Evolutionary conservation across 53 echinoderm and acorn worm genomes (phyloP), one percentile per base, ranked within the genome.

Genomic region (Stichopus horrens): DNA sequence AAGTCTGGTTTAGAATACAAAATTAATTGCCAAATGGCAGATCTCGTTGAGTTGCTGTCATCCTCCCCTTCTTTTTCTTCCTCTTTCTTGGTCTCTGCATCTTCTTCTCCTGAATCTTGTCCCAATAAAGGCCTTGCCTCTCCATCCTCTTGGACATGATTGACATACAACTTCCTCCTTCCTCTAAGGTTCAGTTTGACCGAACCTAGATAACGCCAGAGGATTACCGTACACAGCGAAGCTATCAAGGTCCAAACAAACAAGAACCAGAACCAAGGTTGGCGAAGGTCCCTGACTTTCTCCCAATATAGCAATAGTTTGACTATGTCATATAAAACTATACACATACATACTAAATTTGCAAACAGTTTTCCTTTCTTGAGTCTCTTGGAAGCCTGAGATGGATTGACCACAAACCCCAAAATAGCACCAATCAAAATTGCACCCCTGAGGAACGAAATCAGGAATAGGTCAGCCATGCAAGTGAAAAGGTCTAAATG

Each of bases 301-400:
- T 93, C 93, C 16, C 89, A 91, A 57, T 95, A 95, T 11, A 95
- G 20, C 18, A 95, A 23, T 55, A 95, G 87, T 73, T 95, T 95
- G 16, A 83, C 87, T 18, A 90, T 76, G 2, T 53, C 76, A 67
- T 60, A 90, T 7, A 90, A 19, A 54, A 88, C 7, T 83, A 93
- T 90, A 13, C 84, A 52, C 16, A 58, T 74, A 53, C 73, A 75
- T 6, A 90, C 52, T 4, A 65, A 37, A 20, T 57, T 18, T 19
- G 76, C 74, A 20, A 88, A 58, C 20, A 76, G 20, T 37, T 76
- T 88, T 21, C 73, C 66, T 56, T 23, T 75, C 19, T 54, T 11
- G 3, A 93, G 52, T 76, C 93, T 54, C 55, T 87, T 88, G 21
- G 21, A 23, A 19, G 83, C 93, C 91, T 93, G 71, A 13, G 11